Evolutionary conservation across 2,797 vertebrate genomes (phyloP).

Genomic region (Bradypodion ventrale): DNA sequence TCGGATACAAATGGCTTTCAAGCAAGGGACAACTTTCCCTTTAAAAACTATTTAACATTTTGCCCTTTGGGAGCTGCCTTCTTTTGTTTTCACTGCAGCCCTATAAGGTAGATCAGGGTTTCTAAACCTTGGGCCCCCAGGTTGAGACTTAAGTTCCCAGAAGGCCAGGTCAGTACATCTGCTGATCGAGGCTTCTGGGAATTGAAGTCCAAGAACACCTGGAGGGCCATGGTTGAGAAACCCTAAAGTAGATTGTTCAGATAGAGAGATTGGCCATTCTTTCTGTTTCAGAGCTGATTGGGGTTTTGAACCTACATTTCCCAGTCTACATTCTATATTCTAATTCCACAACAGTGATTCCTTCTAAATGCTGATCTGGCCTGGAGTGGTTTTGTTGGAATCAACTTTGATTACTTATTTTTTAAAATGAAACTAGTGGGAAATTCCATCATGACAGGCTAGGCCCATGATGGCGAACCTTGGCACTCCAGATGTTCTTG

Average conservation of each 20-base stretch:
- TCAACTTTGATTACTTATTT: neutral
- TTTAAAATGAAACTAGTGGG: neutral
- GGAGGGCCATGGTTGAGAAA: no score
- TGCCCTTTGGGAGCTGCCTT: neutral
- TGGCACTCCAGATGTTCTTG: no score
- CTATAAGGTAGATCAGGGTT: no score
- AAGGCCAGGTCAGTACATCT: no score
- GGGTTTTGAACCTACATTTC: neutral
- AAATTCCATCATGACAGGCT: neutral
- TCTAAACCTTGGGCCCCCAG: no score
- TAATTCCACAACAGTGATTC: neutral
- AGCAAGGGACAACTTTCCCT: no score
- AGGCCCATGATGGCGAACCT: no score
- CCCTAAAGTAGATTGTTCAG: neutral
- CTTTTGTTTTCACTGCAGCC: neutral
- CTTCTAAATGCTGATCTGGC: neutral
- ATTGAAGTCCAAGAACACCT: no score
- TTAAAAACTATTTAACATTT: no score
- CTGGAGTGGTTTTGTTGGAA: neutral
- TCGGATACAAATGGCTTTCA: no score
- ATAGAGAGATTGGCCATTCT: neutral
- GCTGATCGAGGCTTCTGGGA: no score
- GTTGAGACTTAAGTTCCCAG: no score
- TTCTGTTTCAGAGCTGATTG: neutral
- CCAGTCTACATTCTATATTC: neutral